These are phyloP conservation scores for Oryzias celebensis DNA, from an alignment of 2,113 vertebrate species.

Conservation along the genomic window DNA sequence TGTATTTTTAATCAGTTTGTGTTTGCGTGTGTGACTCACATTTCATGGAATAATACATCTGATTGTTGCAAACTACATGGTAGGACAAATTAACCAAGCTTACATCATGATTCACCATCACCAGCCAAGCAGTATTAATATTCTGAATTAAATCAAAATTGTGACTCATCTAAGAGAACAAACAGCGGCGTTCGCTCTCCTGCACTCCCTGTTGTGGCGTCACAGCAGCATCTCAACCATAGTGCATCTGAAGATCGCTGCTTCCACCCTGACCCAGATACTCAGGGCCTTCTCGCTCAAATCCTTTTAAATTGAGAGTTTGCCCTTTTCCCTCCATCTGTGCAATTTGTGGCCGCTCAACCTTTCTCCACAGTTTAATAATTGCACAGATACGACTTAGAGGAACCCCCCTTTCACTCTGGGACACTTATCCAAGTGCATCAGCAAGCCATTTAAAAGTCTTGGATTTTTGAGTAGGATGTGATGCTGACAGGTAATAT, in stretches of 20 bases:
- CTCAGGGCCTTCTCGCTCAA: constrained; percentile 50
- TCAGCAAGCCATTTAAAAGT: constrained; percentile 12
- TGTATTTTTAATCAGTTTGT: constrained; percentile 14
- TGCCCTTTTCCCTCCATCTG: constrained; percentile 11
- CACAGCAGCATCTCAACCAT: constrained; percentile 42
- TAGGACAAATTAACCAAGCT: constrained; percentile 1
- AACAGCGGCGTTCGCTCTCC: neutral
- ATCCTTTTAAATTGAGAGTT: constrained; percentile 64
- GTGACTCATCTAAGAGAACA: constrained; percentile 22
- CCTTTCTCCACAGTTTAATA: constrained; percentile 64
- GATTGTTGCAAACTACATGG: neutral
- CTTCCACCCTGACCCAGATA: constrained; percentile 67
- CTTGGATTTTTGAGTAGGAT: constrained; percentile 21
- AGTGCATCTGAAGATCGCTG: constrained; percentile 37
- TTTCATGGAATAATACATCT: neutral
- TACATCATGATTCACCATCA: constrained; percentile 15
- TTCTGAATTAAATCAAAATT: constrained; percentile 26
- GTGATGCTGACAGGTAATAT: constrained; percentile 33
- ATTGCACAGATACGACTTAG: constrained; percentile 35
- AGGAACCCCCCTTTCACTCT: constrained; percentile 17
- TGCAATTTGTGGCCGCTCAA: constrained; percentile 17
- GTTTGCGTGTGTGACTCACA: neutral
- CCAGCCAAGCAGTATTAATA: constrained; percentile 10
- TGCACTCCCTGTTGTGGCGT: neutral
- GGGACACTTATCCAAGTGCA: constrained; percentile 63